These are phyloP conservation scores for Isotomurus palustris DNA, from an alignment of 2,888 invertebrate genomes.

Conservation along the genomic window DNA sequence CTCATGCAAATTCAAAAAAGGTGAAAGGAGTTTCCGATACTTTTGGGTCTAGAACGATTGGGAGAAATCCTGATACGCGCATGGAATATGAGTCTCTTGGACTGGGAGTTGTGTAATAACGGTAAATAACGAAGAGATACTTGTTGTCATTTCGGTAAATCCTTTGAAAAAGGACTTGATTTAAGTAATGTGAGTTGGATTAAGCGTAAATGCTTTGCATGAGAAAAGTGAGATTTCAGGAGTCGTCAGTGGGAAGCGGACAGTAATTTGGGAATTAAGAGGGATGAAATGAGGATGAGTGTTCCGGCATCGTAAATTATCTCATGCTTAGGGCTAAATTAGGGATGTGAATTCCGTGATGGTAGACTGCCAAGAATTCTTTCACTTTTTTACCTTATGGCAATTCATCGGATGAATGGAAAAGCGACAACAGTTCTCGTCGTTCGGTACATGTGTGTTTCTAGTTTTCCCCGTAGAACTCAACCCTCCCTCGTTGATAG, in stretches of 20 bases:
- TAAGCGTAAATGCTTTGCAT: too few relatives aligned
- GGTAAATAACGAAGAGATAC: background rate
- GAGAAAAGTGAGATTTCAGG: too few relatives aligned
- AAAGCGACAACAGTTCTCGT: background rate
- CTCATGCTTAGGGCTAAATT: slow-evolving; percentile 32
- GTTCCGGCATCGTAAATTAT: slow-evolving; percentile 26
- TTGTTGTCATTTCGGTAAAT: too few relatives aligned
- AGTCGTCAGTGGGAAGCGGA: background rate
- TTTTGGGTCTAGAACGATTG: too few relatives aligned
- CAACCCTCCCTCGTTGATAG: slow-evolving; percentile 2
- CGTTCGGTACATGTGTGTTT: background rate
- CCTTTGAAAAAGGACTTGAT: too few relatives aligned
- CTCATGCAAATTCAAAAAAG: too few relatives aligned
- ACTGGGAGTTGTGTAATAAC: background rate
- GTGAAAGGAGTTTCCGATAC: too few relatives aligned
- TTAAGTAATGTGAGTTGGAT: too few relatives aligned
- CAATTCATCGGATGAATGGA: slow-evolving; percentile 1
- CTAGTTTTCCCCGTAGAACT: background rate
- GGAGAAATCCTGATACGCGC: too few relatives aligned
- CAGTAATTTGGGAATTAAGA: slow-evolving; percentile 8
- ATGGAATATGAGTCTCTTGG: too few relatives aligned
- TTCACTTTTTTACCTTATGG: slow-evolving; percentile 15
- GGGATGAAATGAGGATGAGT: slow-evolving; percentile 9
- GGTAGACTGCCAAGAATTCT: slow-evolving; percentile 31
- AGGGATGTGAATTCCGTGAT: slow-evolving; percentile 30